Evolutionary conservation across 1,140 invertebrate genomes (phyloP).

Genomic region (Anastrepha obliqua): DNA sequence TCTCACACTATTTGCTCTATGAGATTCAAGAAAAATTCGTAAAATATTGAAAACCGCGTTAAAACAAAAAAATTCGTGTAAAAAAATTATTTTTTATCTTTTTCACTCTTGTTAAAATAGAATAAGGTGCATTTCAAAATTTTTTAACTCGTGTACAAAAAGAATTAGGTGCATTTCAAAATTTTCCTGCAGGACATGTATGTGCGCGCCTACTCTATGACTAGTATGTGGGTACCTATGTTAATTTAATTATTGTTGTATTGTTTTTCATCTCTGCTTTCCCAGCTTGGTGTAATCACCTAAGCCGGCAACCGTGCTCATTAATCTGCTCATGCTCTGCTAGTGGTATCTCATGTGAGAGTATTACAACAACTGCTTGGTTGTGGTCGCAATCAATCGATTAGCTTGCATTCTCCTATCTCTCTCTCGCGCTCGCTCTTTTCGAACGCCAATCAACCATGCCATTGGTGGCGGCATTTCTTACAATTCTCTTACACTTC

Average conservation of each 20-base stretch:
- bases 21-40: no score
- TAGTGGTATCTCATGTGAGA: not conserved
- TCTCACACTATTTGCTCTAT: no score
- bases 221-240: not conserved
- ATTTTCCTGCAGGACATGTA: not conserved
- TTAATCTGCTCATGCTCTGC: not conserved
- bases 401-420: not conserved
- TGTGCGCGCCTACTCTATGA: not conserved
- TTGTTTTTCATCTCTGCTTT: not conserved
- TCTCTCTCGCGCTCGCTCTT: not conserved
- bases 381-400: not conserved
- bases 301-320: not conserved
- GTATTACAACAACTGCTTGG: not conserved
- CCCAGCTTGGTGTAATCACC: not conserved
- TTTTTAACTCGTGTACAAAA: no score
- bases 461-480: not conserved
- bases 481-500: not conserved
- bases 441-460: not conserved
- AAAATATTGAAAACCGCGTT: no score
- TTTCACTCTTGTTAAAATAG: no score
- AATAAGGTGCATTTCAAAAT: no score
- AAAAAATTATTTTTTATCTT: no score
- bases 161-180: no score
- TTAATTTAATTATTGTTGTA: no score
- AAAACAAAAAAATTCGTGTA: no score